phyloP scores from a whole-genome alignment of 2,797 vertebrate species.

The Paramormyrops hopkinsi region DNA sequence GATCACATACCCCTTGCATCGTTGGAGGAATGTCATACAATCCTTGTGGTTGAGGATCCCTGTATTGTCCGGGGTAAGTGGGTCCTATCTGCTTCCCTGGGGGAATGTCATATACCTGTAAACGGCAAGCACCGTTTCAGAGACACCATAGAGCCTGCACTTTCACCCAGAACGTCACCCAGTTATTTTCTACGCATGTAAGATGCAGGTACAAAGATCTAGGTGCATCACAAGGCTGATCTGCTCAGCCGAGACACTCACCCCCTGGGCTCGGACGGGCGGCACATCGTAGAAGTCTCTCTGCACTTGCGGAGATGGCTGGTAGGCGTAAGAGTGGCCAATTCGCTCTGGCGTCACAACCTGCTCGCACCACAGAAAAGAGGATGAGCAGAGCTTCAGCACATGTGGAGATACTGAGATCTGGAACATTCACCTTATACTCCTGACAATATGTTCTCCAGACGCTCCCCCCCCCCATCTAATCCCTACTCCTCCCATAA shows the following conservation, averaged over 20 bases:
- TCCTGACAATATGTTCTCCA: neutral
- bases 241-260: conserved; percentile 50
- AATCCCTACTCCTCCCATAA: neutral
- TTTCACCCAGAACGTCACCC: neutral
- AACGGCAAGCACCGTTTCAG: conserved; percentile 6
- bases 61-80: conserved; percentile 46
- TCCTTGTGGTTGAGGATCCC: conserved; percentile 64
- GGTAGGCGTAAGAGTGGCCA: conserved; percentile 79
- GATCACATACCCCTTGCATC: conserved; percentile 74
- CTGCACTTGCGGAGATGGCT: conserved; percentile 72
- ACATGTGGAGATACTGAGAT: neutral
- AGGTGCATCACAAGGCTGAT: neutral
- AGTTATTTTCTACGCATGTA: neutral
- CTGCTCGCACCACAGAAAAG: conserved; percentile 55
- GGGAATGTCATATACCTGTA: conserved; percentile 86
- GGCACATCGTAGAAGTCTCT: conserved; percentile 86
- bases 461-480: neutral
- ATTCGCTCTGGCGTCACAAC: conserved; percentile 82
- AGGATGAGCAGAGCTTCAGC: neutral
- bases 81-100: conserved; percentile 63
- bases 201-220: neutral
- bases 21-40: conserved; percentile 66
- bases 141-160: neutral
- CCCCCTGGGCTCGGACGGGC: conserved; percentile 77
- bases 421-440: neutral